A percentile compares a stretch with the other conserved stretches of the same genome.
Conservation (phyloP, 2,113 vertebrate genomes). For the Syngnathoides biaculeatus region DNA sequence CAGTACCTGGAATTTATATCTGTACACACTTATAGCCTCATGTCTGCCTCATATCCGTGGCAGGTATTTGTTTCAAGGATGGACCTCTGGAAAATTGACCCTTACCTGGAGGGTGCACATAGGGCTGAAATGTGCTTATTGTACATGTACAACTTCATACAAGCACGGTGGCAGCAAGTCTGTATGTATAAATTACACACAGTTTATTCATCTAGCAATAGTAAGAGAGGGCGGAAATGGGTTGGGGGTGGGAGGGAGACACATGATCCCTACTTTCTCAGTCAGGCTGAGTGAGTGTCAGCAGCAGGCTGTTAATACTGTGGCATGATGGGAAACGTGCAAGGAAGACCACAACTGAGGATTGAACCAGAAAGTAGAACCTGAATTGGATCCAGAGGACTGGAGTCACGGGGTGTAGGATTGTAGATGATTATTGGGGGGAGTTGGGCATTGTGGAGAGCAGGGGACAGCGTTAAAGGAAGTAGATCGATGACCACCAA, state of each 20-base stretch:
- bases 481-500: conserved; percentile 22
- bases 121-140: not conserved
- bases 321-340: conserved; percentile 67
- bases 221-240: conserved; percentile 45
- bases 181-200: conserved; percentile 15
- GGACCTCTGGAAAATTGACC: not conserved
- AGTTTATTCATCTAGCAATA: conserved; percentile 3
- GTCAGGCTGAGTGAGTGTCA: conserved; percentile 56
- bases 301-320: conserved; percentile 56
- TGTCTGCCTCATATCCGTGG: not conserved
- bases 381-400: conserved; percentile 34
- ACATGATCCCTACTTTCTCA: conserved; percentile 36
- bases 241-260: conserved; percentile 44
- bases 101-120: not conserved
- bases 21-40: not conserved
- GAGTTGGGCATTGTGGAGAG: conserved; percentile 24
- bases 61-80: not conserved
- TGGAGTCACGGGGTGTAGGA: not conserved
- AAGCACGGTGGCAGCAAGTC: conserved; percentile 7
- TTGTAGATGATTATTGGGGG: conserved; percentile 6
- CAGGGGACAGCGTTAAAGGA: conserved; percentile 8
- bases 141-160: not conserved
- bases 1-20: not conserved
- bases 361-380: conserved; percentile 46
- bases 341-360: conserved; percentile 38